Base-by-base conservation (phyloP, 2,113 vertebrate genomes). In the Actenoides hombroni region DNA sequence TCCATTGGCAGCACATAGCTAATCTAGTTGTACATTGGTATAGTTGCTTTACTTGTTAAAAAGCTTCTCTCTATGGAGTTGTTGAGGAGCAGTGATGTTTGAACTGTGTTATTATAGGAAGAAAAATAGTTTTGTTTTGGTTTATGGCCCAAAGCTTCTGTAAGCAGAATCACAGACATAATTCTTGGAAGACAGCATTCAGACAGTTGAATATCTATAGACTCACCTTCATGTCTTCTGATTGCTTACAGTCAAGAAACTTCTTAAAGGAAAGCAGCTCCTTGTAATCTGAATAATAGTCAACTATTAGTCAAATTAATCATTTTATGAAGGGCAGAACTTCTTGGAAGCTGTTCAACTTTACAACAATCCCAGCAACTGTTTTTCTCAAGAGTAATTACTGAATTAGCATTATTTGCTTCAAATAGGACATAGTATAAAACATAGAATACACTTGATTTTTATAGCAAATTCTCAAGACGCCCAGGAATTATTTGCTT, bases 391-490 rank as follows among this genome's bases (percentile, higher is more conserved):
- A 71, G 48, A 78, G 29, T 20, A 33, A 37, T 83, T 93, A 81
- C 61, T 82, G 48, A 92, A 69, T 56, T 92, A 79, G 10, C n/a
- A 59, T 84, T 82, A 28, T 71, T 93, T 84, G 16, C 28, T 93
- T 88, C 73, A 39, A 86, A 79, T 16, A 67, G 21, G 17, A 74
- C 19, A 35, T n/a, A 48, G 8, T 25, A 28, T 31, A 63, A 64
- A 68, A 78, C 24, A 75, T 68, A 92, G 39, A 88, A 73, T 67
- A 60, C 24, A 64, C 16, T 42, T 82, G 73, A 40, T 83, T 90
- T 93, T 88, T 82, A 48, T 21, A 64, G 29, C 31, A 88, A 93
- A 92, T 89, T 93, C 92, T 93, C 77, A 77, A 86, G 69, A 79
- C 53, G 82, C 39, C 1, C 12, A 69, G 56, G n/a, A 92, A 60